Base-by-base conservation (phyloP, 1,140 invertebrate genomes). In the Drosophila mauritiana region DNA sequence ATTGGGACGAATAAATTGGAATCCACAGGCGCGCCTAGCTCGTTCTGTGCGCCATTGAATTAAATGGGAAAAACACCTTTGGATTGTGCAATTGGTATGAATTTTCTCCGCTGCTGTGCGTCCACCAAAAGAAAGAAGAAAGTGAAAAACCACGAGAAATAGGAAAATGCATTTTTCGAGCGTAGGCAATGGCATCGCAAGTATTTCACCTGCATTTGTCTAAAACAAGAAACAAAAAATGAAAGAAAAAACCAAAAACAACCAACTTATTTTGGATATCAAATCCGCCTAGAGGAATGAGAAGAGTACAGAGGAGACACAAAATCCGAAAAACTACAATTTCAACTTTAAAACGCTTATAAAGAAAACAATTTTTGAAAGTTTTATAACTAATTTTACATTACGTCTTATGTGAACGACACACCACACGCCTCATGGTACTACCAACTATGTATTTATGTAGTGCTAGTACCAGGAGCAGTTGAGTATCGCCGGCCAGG, bases 341-440 rank as follows among this genome's bases (percentile, higher is more conserved):
- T 88, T 89, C 84, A 89, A 89, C 84, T 89, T 89, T 70, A 88
- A 89, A 84, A 74, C 84, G 84, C 84, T 89, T 89, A 89, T 79
- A 83, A 88, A 82, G 69, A 88, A 89, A 89, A 89, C 73, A 84
- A 89, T 84, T 89, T 89, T 84, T 80, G 61, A 89, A 80, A 77
- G 64, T 73, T 89, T 84, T 83, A 74, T 78, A 84, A 80, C 61
- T 89, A 81, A 78, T 90, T 89, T 89, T 74, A 90, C 69, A 78
- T 90, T 89, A 80, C 49, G 53, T 85, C 55, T 64, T 90, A 63
- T 68, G 77, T 84, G 70, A 73, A 58, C 57, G 67, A 80, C 45
- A 39, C 49, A 5, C 22, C 31, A 52, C 49, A 13, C 4, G 12
- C 10, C 12, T 34, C 51, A 48, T 13, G 37, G 12, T 39, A 39